Percentiles rank a stretch among this genome's conserved stretches.
phyloP scores from a whole-genome alignment of 1,140 invertebrate genomes.

The Ceratosolen fusciceps region DNA sequence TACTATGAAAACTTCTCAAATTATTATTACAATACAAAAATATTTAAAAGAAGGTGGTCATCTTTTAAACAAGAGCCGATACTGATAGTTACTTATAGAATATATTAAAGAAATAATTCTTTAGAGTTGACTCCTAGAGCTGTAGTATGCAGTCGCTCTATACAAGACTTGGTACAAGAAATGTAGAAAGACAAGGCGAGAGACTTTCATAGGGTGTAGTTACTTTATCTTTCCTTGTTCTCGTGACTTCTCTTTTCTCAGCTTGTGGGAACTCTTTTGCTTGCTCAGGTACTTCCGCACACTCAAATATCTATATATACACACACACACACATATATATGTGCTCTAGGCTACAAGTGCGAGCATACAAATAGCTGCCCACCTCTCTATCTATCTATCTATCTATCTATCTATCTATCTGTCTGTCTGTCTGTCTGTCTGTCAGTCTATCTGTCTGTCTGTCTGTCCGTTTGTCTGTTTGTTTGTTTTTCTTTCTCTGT shows the following conservation, averaged over 20 bases:
- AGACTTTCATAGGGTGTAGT: background rate
- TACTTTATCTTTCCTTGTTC: constrained; percentile 9
- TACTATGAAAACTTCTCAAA: background rate
- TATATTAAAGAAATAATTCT: too few relatives aligned
- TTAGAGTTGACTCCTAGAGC: constrained; percentile 31
- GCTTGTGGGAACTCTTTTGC: background rate
- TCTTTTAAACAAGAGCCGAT: too few relatives aligned
- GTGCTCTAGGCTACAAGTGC: too few relatives aligned
- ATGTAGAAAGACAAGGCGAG: background rate
- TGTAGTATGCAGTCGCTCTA: background rate
- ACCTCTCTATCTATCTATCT: too few relatives aligned
- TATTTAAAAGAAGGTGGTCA: too few relatives aligned
- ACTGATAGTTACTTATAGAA: too few relatives aligned
- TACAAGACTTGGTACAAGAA: background rate
- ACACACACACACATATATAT: background rate
- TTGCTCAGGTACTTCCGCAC: too few relatives aligned
- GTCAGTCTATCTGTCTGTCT: background rate
- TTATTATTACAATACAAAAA: background rate
- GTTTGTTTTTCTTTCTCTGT: background rate
- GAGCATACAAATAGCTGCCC: too few relatives aligned
- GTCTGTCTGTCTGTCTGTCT: too few relatives aligned
- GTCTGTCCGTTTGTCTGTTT: background rate
- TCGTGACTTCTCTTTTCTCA: constrained; percentile 7
- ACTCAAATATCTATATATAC: too few relatives aligned
- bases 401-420: too few relatives aligned